A percentile compares a stretch with the other conserved stretches of the same genome.
Conservation (phyloP, 2,888 invertebrate species). For the Invenusta paracnida region DNA sequence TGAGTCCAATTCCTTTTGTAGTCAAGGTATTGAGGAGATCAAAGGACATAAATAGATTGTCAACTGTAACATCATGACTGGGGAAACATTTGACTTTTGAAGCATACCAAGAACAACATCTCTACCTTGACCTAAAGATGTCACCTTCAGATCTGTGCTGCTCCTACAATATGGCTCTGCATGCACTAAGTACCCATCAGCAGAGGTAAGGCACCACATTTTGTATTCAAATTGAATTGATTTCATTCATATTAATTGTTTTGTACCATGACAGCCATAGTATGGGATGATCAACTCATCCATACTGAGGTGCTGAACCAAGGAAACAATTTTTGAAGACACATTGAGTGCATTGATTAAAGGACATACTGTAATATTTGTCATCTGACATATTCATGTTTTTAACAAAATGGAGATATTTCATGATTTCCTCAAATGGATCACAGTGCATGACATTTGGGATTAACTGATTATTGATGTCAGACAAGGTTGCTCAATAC, state of each 20-base stretch:
- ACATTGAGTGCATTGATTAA: conserved; percentile 10
- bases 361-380: conserved; percentile 13
- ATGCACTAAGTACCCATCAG: neutral
- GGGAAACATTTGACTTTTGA: neutral
- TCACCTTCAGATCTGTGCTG: conserved; percentile 10
- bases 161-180: neutral
- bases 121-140: neutral
- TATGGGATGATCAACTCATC: conserved; percentile 1
- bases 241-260: conserved; percentile 45
- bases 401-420: conserved; percentile 38
- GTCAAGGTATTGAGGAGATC: conserved; percentile 40
- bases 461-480: neutral
- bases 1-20: conserved; percentile 23
- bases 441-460: neutral
- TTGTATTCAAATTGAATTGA: conserved; percentile 49
- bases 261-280: conserved; percentile 1
- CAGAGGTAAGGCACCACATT: conserved; percentile 45
- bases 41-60: conserved; percentile 44
- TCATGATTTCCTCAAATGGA: conserved; percentile 46
- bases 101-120: neutral
- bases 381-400: conserved; percentile 22
- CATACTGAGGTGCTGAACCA: conserved; percentile 33
- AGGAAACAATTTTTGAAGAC: neutral
- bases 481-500: conserved; percentile 37
- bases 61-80: conserved; percentile 41